Evolutionary conservation across 1,140 invertebrate species (phyloP).

Genomic region (Listronotus oregonensis): DNA sequence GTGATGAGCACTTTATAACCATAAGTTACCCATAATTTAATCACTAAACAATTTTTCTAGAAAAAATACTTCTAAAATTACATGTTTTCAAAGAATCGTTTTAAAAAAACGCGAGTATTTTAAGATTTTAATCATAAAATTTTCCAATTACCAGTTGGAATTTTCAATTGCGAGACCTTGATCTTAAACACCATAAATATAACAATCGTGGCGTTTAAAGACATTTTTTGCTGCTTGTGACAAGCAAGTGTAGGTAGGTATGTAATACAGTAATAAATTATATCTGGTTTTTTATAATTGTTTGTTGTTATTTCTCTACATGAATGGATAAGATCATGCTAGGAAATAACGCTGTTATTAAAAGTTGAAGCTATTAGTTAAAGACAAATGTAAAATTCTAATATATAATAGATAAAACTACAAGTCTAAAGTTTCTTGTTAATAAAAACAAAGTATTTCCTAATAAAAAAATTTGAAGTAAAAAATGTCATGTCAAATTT

Average conservation of each 20-base stretch:
- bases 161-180: constrained; percentile 31
- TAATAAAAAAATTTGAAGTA: too few relatives aligned
- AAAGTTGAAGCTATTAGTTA: too few relatives aligned
- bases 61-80: constrained; percentile 5
- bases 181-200: constrained; percentile 36
- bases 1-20: too few relatives aligned
- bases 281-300: constrained; percentile 27
- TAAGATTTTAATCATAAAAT: constrained; percentile 19
- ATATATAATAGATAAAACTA: too few relatives aligned
- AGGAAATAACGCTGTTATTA: constrained; percentile 8
- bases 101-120: constrained; percentile 4
- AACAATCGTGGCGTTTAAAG: constrained; percentile 29
- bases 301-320: constrained; percentile 12
- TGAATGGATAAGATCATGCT: constrained; percentile 23
- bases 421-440: too few relatives aligned
- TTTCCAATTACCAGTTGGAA: constrained; percentile 24
- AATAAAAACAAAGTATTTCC: too few relatives aligned
- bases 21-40: too few relatives aligned
- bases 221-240: constrained; percentile 14
- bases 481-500: too few relatives aligned
- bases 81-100: constrained; percentile 8
- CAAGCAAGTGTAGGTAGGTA: constrained; percentile 34
- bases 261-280: constrained; percentile 35
- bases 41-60: too few relatives aligned
- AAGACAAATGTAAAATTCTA: too few relatives aligned